Conservation (phyloP, 1,140 invertebrate genomes). For the Hypsibius dujardini region DNA sequence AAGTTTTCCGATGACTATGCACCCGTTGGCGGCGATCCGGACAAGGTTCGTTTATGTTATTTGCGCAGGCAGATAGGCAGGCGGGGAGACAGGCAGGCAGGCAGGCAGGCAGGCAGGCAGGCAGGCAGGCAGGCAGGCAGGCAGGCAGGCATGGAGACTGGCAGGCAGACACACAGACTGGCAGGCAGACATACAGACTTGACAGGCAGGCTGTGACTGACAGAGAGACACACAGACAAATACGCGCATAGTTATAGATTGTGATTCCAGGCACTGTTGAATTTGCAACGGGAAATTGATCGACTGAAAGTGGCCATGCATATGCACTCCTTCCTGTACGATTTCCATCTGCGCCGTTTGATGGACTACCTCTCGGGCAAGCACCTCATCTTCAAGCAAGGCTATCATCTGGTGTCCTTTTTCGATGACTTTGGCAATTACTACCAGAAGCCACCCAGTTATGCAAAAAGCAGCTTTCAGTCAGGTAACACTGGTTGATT, state of each 20-base stretch:
- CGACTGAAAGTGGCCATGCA: conserved; percentile 52
- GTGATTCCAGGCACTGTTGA: neutral
- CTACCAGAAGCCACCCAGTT: conserved; percentile 62
- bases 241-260: neutral
- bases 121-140: too few species aligned
- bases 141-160: too few species aligned
- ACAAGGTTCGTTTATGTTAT: neutral
- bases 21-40: neutral
- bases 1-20: conserved; percentile 11
- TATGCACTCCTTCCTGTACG: conserved; percentile 69
- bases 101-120: too few species aligned
- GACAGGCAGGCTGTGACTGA: too few species aligned
- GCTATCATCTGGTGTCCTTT: conserved; percentile 57
- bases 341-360: conserved; percentile 60
- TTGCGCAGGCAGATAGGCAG: neutral
- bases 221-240: neutral
- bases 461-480: conserved; percentile 55
- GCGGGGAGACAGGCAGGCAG: too few species aligned
- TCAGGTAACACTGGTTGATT: conserved; percentile 34
- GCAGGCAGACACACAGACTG: too few species aligned
- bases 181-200: too few species aligned
- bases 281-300: conserved; percentile 42
- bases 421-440: conserved; percentile 64
- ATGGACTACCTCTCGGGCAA: conserved; percentile 49
- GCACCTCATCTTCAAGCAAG: conserved; percentile 43